Conservation (phyloP, 1,140 invertebrate species). For the Pogonognathellus flavescens region DNA sequence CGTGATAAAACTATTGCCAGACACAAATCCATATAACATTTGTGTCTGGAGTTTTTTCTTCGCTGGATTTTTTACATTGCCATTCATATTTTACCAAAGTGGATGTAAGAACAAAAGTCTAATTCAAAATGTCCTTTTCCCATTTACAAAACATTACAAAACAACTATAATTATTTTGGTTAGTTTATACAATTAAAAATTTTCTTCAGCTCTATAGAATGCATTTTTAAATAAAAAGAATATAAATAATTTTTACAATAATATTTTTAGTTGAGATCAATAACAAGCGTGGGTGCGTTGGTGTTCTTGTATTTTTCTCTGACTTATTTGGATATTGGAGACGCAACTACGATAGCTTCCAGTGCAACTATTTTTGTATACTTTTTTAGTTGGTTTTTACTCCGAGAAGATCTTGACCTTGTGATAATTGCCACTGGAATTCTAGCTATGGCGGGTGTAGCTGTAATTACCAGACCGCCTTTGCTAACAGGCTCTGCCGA, state of each 20-base stretch:
- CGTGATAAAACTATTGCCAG: no score
- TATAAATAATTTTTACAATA: no score
- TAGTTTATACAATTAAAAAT: neutral
- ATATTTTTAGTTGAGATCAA: slow-evolving; percentile 35
- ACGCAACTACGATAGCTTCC: slow-evolving; percentile 49
- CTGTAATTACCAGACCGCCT: slow-evolving; percentile 56
- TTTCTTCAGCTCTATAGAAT: no score
- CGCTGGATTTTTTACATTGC: no score
- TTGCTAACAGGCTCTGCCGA: slow-evolving; percentile 50
- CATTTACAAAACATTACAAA: slow-evolving; percentile 31
- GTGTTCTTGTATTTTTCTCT: slow-evolving; percentile 48
- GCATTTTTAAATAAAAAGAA: no score
- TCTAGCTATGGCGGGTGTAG: slow-evolving; percentile 50
- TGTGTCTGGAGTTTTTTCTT: no score
- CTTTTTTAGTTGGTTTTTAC: slow-evolving; percentile 44
- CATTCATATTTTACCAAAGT: no score
- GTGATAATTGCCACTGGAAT: slow-evolving; percentile 50
- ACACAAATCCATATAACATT: no score
- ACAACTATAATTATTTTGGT: neutral
- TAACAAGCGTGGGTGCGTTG: slow-evolving; percentile 31
- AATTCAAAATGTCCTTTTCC: no score
- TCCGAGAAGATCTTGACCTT: slow-evolving; percentile 55
- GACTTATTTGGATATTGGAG: slow-evolving; percentile 55
- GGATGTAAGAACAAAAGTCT: no score
- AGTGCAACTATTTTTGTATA: slow-evolving; percentile 55